A percentile compares a stretch with the other conserved stretches of the same genome.
These are phyloP conservation scores for Eulemur coronatus DNA, from an alignment of 2,797 vertebrate species.

Conservation along the genomic window DNA sequence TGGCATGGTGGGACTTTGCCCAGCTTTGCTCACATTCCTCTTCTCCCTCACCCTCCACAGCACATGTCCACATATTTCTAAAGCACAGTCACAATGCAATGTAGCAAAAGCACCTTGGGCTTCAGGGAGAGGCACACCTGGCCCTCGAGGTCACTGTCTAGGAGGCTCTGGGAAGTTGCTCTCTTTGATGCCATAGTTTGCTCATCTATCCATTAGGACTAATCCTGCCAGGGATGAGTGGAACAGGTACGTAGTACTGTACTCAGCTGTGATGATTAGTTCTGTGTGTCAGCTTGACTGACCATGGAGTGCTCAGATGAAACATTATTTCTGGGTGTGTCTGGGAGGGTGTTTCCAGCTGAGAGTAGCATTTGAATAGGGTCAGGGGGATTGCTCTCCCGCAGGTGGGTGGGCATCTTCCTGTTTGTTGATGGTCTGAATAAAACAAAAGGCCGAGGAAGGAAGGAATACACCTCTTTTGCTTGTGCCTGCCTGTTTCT, in stretches of 20 bases:
- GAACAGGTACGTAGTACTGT: not conserved
- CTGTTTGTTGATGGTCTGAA: no score
- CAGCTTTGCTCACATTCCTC: not conserved
- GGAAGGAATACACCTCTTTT: not conserved
- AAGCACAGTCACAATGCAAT: not conserved
- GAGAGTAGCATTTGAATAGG: not conserved
- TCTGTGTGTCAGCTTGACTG: not conserved
- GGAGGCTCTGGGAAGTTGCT: not conserved
- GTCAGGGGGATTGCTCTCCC: not conserved
- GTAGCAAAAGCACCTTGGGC: not conserved
- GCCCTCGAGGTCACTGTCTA: not conserved
- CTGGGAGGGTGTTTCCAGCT: not conserved
- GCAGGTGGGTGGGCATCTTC: fast-evolving
- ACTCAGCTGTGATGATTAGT: not conserved
- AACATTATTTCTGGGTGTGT: not conserved
- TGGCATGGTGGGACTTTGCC: not conserved
- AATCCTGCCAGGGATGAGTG: not conserved
- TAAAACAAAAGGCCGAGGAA: not conserved
- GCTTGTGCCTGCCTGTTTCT: not conserved
- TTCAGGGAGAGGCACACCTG: not conserved
- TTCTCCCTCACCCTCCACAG: not conserved
- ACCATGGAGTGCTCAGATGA: not conserved
- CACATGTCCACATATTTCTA: not conserved
- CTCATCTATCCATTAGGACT: not conserved
- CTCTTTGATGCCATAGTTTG: not conserved